Conservation (phyloP, 2,113 vertebrate species). For the Tamias sibiricus region DNA sequence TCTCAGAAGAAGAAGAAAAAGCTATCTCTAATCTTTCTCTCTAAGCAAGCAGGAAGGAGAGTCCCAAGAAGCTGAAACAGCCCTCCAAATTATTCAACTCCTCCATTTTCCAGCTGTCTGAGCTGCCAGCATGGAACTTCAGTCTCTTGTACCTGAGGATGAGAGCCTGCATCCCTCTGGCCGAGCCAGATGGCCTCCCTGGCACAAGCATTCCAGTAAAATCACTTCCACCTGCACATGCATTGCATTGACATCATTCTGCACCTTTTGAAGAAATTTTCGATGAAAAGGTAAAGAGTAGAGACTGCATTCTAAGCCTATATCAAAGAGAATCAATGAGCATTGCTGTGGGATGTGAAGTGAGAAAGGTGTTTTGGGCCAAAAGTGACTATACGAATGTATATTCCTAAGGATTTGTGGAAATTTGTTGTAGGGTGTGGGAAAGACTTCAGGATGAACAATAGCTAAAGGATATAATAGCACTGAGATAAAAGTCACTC, state of each 20-base stretch:
- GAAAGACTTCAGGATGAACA: background rate
- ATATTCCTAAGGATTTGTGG: too few species aligned
- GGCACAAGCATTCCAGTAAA: rapidly evolving
- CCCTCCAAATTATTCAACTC: too few species aligned
- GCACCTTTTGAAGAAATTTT: background rate
- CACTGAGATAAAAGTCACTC: background rate
- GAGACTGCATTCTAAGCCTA: too few species aligned
- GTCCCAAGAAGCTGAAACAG: background rate
- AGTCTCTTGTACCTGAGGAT: rapidly evolving
- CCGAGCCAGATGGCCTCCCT: background rate
- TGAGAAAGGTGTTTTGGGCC: background rate
- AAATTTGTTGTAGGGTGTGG: background rate
- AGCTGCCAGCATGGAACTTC: rapidly evolving
- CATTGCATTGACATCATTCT: background rate
- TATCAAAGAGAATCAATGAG: too few species aligned
- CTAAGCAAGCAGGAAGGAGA: too few species aligned
- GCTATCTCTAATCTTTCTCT: too few species aligned
- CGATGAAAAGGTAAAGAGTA: too few species aligned
- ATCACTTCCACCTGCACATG: background rate
- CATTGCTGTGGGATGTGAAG: background rate
- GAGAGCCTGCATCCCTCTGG: background rate
- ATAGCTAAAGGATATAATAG: background rate
- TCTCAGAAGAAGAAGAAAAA: too few species aligned
- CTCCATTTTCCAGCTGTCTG: rapidly evolving
- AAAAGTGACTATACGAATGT: background rate